phyloP scores from a whole-genome alignment of 2,888 invertebrate genomes.

The Carterocephalus palaemon region DNA sequence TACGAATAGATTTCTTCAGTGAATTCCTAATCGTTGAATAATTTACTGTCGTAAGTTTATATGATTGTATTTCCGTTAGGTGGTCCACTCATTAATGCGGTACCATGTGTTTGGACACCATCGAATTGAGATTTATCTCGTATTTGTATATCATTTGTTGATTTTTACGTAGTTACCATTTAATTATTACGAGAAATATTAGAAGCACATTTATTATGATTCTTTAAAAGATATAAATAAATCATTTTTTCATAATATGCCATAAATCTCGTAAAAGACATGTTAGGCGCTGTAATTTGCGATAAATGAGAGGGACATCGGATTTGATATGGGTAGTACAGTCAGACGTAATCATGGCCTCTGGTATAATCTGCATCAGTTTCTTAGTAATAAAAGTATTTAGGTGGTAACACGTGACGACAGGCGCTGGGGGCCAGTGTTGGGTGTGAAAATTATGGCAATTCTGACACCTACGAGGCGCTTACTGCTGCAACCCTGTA shows the following conservation, averaged over 20 bases:
- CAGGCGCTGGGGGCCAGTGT: conserved; percentile 64
- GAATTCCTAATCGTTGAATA: conserved; percentile 66
- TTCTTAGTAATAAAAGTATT: conserved; percentile 64
- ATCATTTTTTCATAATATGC: no score
- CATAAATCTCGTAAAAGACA: no score
- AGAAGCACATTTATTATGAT: no score
- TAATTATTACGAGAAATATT: no score
- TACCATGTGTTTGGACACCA: conserved; percentile 8
- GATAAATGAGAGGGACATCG: no score
- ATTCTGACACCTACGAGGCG: conserved; percentile 78
- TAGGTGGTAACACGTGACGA: conserved; percentile 73
- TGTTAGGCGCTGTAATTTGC: no score
- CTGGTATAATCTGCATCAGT: conserved; percentile 59
- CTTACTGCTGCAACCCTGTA: conserved; percentile 72
- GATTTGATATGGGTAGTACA: conserved; percentile 2
- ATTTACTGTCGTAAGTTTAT: conserved; percentile 58
- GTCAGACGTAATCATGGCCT: conserved; percentile 45
- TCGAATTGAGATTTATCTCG: no score
- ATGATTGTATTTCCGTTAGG: conserved; percentile 35
- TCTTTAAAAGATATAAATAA: no score
- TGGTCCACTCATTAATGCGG: conserved; percentile 14
- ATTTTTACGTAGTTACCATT: no score
- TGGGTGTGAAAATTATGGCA: conserved; percentile 74
- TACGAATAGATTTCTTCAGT: conserved; percentile 50
- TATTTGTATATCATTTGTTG: no score